Evolutionary conservation across 2,888 invertebrate genomes (phyloP).

Genomic region (Acrocera orbiculus): DNA sequence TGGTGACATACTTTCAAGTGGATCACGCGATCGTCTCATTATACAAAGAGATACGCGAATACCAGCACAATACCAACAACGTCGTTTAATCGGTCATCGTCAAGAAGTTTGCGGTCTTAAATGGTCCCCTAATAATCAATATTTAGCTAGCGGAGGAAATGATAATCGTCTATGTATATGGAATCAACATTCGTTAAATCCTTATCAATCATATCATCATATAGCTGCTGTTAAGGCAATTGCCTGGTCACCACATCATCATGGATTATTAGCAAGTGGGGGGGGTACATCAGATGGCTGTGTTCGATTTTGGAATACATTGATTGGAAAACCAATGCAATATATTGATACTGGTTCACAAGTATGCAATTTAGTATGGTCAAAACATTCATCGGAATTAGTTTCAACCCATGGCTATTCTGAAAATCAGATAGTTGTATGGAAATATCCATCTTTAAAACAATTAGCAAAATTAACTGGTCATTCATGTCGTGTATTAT

Average conservation of each 20-base stretch:
- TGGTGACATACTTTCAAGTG: constrained; percentile 89
- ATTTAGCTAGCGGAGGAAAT: constrained; percentile 95
- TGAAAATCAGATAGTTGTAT: constrained; percentile 95
- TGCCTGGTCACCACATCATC: constrained; percentile 98
- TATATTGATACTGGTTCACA: constrained; percentile 97
- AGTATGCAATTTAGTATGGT: constrained; percentile 98
- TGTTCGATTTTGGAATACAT: constrained; percentile 95
- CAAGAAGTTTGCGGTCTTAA: constrained; percentile 97
- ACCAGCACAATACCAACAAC: constrained; percentile 55
- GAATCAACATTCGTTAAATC: constrained; percentile 67
- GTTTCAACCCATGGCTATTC: constrained; percentile 98
- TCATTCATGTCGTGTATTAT: constrained; percentile 88
- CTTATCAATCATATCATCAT: constrained; percentile 93
- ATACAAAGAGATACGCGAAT: constrained; percentile 85
- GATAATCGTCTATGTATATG: constrained; percentile 45
- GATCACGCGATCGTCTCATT: constrained; percentile 85
- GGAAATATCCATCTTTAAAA: constrained; percentile 95
- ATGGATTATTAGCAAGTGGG: constrained; percentile 86
- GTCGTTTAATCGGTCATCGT: constrained; percentile 75
- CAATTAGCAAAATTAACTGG: constrained; percentile 96
- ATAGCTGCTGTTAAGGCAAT: constrained; percentile 96
- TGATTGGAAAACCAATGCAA: constrained; percentile 96
- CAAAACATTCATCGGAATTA: constrained; percentile 92
- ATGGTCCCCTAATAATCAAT: constrained; percentile 97
- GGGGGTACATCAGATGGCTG: constrained; percentile 99